These are phyloP conservation scores for Osedax frankpressi DNA, from an alignment of 2,888 invertebrate species.

Conservation along the genomic window DNA sequence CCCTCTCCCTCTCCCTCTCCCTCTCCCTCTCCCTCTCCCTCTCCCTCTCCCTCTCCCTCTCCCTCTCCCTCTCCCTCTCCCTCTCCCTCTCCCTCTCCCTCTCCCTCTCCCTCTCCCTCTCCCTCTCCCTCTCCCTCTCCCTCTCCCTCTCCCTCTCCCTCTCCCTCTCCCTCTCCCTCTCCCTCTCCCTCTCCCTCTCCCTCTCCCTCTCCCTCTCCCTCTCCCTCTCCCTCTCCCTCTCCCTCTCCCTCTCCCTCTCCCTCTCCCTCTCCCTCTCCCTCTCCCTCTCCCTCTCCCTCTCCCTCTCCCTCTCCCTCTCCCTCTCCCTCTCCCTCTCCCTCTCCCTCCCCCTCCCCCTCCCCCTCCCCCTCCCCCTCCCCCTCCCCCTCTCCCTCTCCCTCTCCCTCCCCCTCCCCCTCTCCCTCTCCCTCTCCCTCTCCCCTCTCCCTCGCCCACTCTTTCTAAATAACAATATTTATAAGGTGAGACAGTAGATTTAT, in stretches of 20 bases:
- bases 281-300: constrained; percentile 16
- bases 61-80: too few species aligned
- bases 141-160: too few species aligned
- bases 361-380: constrained; percentile 1
- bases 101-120: too few species aligned
- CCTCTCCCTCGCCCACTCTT: constrained; percentile 14
- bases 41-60: too few species aligned
- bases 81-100: too few species aligned
- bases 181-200: not conserved
- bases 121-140: too few species aligned
- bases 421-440: constrained; percentile 10
- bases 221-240: constrained; percentile 1
- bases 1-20: too few species aligned
- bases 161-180: not conserved
- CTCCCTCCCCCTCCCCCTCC: constrained; percentile 8
- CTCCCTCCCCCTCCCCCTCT: constrained; percentile 10
- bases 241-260: constrained; percentile 16
- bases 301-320: constrained; percentile 1
- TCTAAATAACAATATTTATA: not conserved
- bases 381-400: constrained; percentile 14
- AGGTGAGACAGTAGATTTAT: not conserved
- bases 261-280: constrained; percentile 9
- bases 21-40: too few species aligned
- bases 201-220: not conserved
- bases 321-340: constrained; percentile 12